phyloP scores from a whole-genome alignment of 2,113 vertebrate genomes.

The Ptyas mucosa region DNA sequence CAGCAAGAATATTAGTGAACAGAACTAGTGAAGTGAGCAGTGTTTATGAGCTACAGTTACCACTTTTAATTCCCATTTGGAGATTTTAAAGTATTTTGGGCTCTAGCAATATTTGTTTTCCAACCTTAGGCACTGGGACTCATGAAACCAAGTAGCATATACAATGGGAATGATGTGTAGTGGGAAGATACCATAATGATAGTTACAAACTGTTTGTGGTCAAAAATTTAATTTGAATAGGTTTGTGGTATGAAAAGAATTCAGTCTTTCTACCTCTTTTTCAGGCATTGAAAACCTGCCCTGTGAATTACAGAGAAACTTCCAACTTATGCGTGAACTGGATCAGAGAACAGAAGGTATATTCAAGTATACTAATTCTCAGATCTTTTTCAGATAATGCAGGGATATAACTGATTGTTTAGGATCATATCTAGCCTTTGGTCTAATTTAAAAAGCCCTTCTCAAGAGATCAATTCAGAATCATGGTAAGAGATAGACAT shows the following conservation, averaged over 20 bases:
- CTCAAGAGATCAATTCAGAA: neutral
- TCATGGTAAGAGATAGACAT: neutral
- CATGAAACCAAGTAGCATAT: neutral
- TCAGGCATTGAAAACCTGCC: slow-evolving; percentile 95
- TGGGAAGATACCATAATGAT: neutral
- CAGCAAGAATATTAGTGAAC: neutral
- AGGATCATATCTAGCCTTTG: neutral
- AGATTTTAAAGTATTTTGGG: neutral
- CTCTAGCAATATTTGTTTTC: neutral
- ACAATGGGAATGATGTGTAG: neutral
- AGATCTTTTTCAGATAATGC: neutral
- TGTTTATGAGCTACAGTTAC: neutral
- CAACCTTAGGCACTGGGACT: neutral
- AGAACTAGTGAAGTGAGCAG: neutral
- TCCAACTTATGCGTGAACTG: slow-evolving; percentile 93
- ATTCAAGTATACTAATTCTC: neutral
- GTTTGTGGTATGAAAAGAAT: neutral
- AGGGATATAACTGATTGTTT: neutral
- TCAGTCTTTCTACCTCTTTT: neutral
- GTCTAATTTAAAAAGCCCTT: neutral
- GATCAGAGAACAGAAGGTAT: slow-evolving; percentile 94
- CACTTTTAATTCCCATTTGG: neutral
- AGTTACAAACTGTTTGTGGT: neutral
- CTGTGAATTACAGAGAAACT: slow-evolving; percentile 94
- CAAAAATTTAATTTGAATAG: neutral